A percentile compares a stretch with the other conserved stretches of the same genome.
phyloP scores from a whole-genome alignment of 2,888 invertebrate species.

The Eupithecia centaureata region DNA sequence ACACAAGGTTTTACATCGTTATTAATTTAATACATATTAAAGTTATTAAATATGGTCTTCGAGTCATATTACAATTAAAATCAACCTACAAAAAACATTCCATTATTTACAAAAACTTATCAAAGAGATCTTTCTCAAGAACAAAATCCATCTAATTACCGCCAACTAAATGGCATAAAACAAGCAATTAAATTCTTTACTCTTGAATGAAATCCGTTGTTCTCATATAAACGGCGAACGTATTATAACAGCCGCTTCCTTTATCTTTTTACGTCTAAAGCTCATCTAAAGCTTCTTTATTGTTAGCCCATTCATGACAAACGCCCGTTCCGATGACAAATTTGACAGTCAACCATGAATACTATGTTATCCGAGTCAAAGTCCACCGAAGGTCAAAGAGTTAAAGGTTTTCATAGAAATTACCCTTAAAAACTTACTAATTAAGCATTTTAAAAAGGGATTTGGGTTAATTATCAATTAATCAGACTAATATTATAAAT shows the following conservation, averaged over 20 bases:
- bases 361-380: background rate
- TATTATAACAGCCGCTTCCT: background rate
- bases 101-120: conserved; percentile 14
- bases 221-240: background rate
- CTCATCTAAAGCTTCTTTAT: background rate
- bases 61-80: background rate
- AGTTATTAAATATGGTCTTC: background rate
- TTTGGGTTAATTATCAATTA: too few species aligned
- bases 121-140: conserved; percentile 22
- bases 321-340: background rate
- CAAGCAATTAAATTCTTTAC: conserved; percentile 12
- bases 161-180: conserved; percentile 16
- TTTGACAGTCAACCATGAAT: background rate
- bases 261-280: background rate
- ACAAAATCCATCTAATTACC: conserved; percentile 24
- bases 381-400: background rate
- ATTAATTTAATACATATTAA: too few species aligned
- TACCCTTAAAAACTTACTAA: too few species aligned
- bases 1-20: too few species aligned
- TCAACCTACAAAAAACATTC: background rate
- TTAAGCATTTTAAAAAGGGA: too few species aligned
- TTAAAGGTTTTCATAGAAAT: too few species aligned
- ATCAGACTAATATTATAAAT: too few species aligned
- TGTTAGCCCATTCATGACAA: background rate
- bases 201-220: background rate